phyloP scores from a whole-genome alignment of 2,797 vertebrate genomes.

The Myotis findleyi region DNA sequence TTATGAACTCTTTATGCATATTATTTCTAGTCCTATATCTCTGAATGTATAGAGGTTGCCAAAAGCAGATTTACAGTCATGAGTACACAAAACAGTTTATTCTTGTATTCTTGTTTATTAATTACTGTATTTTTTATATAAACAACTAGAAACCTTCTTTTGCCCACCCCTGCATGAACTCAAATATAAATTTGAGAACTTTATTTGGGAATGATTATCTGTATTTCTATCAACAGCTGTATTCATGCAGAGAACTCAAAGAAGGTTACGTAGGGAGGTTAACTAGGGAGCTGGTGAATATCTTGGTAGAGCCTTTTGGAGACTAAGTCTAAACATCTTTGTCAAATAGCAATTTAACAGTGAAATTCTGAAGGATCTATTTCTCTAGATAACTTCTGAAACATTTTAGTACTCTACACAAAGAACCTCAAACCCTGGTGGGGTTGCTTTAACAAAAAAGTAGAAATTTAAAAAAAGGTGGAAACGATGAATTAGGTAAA shows the following conservation, averaged over 20 bases:
- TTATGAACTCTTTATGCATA: neutral
- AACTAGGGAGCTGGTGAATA: neutral
- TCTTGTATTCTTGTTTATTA: neutral
- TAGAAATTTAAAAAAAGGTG: slow-evolving; percentile 66
- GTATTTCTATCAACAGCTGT: neutral
- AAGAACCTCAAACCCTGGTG: neutral
- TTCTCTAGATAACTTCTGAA: slow-evolving; percentile 7
- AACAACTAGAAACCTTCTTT: neutral
- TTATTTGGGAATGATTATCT: neutral
- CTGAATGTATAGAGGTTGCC: neutral
- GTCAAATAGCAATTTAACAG: neutral
- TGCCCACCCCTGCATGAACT: neutral
- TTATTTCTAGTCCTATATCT: neutral
- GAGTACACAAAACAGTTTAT: neutral
- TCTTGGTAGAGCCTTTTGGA: neutral
- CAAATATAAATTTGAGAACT: neutral
- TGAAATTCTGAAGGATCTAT: neutral
- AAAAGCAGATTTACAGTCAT: neutral
- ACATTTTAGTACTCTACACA: slow-evolving; percentile 30
- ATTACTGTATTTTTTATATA: neutral
- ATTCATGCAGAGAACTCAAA: neutral
- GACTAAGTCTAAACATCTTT: neutral
- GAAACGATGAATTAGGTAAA: slow-evolving; percentile 77
- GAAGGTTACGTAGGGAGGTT: neutral
- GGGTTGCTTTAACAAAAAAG: neutral